Conservation (phyloP, 2,888 invertebrate genomes). For the Aricia artaxerxes region DNA sequence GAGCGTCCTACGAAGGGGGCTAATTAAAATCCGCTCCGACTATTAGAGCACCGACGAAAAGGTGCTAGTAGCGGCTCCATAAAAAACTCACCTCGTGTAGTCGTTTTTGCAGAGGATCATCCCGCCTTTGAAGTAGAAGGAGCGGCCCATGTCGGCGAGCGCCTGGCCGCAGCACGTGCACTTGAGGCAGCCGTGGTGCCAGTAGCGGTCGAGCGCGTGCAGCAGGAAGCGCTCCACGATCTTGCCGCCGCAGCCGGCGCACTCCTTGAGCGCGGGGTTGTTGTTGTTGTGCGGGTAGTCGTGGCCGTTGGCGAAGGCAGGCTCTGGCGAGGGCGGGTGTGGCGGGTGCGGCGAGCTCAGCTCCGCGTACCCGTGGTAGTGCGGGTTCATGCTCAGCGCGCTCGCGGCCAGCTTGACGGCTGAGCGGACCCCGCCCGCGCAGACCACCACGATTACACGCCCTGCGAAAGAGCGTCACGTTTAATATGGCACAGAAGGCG, state of each 20-base stretch:
- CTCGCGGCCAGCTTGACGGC: conserved; percentile 93
- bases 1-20: conserved; percentile 36
- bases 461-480: conserved; percentile 51
- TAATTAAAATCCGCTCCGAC: conserved; percentile 10
- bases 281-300: conserved; percentile 83
- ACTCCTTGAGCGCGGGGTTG: conserved; percentile 85
- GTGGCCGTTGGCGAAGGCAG: conserved; percentile 83
- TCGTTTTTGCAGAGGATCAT: conserved; percentile 98
- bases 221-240: conserved; percentile 95
- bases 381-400: conserved; percentile 94
- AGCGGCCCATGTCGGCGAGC: conserved; percentile 93
- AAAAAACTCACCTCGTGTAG: conserved; percentile 90
- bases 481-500: not conserved
- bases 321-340: conserved; percentile 88
- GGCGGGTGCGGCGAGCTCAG: conserved; percentile 89
- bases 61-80: not conserved
- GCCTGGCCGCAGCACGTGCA: conserved; percentile 94
- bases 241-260: conserved; percentile 95
- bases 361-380: conserved; percentile 92
- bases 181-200: conserved; percentile 97
- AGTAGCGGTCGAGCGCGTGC: conserved; percentile 95
- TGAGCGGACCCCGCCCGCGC: conserved; percentile 78
- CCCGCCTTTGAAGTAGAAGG: conserved; percentile 95
- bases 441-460: conserved; percentile 77
- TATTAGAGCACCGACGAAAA: not conserved